A percentile compares a stretch with the other conserved stretches of the same genome.
Conservation (phyloP, 2,113 vertebrate species). For the Pterophyllum scalare region DNA sequence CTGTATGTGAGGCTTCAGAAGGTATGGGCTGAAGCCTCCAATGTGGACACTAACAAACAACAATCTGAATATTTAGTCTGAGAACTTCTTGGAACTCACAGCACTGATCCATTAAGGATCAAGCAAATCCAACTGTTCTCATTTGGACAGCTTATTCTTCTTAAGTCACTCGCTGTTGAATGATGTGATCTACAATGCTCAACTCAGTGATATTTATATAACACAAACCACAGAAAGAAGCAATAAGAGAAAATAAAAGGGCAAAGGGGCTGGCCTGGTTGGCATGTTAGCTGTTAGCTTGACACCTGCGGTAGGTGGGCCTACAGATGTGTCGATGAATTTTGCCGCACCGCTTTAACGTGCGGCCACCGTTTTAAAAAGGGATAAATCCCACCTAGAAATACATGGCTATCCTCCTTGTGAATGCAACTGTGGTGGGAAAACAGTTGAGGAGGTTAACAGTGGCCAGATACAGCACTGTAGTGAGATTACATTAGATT, state of each 20-base stretch:
- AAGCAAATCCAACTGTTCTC: background rate
- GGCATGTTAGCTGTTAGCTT: background rate
- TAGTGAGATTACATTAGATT: background rate
- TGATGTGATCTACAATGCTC: background rate
- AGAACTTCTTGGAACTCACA: background rate
- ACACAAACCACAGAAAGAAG: background rate
- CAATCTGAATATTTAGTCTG: background rate
- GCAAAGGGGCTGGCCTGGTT: background rate
- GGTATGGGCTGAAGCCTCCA: background rate
- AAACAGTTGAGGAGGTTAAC: background rate
- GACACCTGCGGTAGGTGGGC: background rate
- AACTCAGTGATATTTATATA: conserved; percentile 3
- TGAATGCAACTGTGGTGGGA: background rate
- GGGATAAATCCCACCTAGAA: background rate
- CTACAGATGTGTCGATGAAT: background rate
- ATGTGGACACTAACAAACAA: background rate
- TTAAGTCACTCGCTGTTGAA: background rate
- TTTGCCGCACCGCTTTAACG: background rate
- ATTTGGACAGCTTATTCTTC: background rate
- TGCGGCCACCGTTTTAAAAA: background rate
- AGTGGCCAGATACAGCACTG: background rate
- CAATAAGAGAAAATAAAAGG: background rate
- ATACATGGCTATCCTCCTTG: background rate
- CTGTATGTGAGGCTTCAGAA: background rate
- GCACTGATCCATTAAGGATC: conserved; percentile 3